Percentiles rank a stretch among this genome's conserved stretches.
phyloP scores from a whole-genome alignment of 2,797 vertebrate species.

The Pseudomugil tenellus region DNA sequence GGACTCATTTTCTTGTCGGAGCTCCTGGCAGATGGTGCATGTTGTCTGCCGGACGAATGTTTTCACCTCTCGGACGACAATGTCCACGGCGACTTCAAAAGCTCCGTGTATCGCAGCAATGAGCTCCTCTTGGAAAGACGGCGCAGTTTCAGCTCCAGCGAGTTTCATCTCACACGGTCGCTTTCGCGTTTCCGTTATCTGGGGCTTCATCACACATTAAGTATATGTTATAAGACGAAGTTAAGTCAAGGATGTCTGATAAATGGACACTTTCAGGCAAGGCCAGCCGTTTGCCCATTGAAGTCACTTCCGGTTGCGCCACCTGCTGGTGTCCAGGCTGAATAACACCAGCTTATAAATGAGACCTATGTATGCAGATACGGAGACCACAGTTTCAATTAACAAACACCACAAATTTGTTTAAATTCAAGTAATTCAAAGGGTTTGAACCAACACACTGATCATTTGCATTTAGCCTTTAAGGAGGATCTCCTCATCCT shows the following conservation, averaged over 20 bases:
- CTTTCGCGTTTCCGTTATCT: not conserved
- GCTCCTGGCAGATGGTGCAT: slow-evolving; percentile 59
- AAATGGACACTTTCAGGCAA: not conserved
- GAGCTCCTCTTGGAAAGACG: slow-evolving; percentile 72
- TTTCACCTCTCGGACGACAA: slow-evolving; percentile 75
- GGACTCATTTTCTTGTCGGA: slow-evolving; percentile 73
- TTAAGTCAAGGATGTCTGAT: not conserved
- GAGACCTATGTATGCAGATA: no score
- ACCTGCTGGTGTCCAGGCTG: not conserved
- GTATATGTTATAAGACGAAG: accelerated
- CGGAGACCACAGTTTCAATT: no score
- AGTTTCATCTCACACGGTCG: not conserved
- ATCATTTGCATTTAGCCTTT: no score
- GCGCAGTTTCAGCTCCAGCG: slow-evolving; percentile 35
- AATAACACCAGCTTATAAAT: slow-evolving; percentile 10
- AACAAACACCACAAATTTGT: no score
- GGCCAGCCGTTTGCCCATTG: not conserved
- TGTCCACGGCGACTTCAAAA: slow-evolving; percentile 78
- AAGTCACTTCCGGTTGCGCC: slow-evolving; percentile 51
- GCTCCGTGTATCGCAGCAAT: slow-evolving; percentile 75
- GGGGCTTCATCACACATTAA: slow-evolving; percentile 46
- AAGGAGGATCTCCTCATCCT: no score
- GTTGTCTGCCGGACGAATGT: slow-evolving; percentile 66
- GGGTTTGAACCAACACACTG: no score
- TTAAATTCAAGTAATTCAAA: no score